Base-by-base conservation (phyloP, 2,113 vertebrate genomes). In the Ciconia stormi region DNA sequence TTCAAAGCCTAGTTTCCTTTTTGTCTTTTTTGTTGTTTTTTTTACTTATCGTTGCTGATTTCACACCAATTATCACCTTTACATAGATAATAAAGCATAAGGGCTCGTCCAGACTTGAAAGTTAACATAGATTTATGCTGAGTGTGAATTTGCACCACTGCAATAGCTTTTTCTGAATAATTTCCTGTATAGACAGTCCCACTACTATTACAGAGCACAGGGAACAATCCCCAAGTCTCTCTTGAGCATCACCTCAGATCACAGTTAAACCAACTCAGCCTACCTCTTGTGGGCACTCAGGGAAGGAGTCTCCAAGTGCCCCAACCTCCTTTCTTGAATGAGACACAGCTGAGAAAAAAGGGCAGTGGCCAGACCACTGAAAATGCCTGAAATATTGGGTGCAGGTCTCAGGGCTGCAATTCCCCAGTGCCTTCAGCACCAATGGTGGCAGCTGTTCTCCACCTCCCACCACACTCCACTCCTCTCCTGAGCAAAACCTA, bases 331-430 rank as follows among this genome's bases (percentile, higher is more conserved):
- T 76, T 59, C 6, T 38, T 44, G 29, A 55, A 59, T 5, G 5
- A 79, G 13, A 71, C 2, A 18, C 7, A 2, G 5, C 7, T 13
- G 25, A 34, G 26, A 44, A 22, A 42, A 63, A 80, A 30, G 1
- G 3, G 7, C 26, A 50, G 36, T 30, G 23, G 11, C 8, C 22
- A 88, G 9, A 52, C 4, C 52, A n/a, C 16, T 87, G 38, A 47
- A 76, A 95, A 82, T 44, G 19, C 16, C 67, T 56, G n/a, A 88
- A 76, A 66, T 77, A 19, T 5, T 65, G 34, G 2, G 21, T 32
- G 21, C 14, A 85, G 18, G 1, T 58, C 29, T 65, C 34, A 42
- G 40, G 34, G 13, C 30, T 62, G 49, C 0, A 0, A 21, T 73
- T 61, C 8, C 12, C n/a, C n/a, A 3, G 14, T 42, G 23, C 29